Conservation (phyloP, 2,888 invertebrate species). For the Agrotis clavis region DNA sequence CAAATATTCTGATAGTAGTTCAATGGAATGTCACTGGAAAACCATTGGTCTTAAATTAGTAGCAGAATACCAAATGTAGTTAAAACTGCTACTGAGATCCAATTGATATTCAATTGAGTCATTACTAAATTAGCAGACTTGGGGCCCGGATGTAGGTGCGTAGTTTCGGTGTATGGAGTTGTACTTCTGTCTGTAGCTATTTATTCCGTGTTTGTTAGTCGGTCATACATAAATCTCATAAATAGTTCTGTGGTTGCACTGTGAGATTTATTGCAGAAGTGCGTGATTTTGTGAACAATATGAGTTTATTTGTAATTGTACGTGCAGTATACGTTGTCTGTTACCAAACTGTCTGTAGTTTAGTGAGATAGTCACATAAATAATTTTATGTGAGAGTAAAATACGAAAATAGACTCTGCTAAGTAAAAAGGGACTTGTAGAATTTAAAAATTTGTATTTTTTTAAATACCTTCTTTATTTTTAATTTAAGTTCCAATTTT, state of each 20-base stretch:
- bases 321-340: not conserved
- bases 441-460: no score
- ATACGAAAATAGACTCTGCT: not conserved
- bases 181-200: not conserved
- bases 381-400: not conserved
- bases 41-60: no score
- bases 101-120: no score
- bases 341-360: conserved; percentile 14
- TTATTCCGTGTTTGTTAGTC: not conserved
- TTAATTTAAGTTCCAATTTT: no score
- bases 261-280: conserved; percentile 28
- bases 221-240: conserved; percentile 32
- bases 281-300: conserved; percentile 31
- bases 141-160: not conserved
- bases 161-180: not conserved
- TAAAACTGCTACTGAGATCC: no score
- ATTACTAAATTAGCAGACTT: no score
- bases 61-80: no score
- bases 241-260: conserved; percentile 13
- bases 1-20: no score
- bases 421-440: no score
- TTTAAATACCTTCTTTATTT: no score
- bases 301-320: conserved; percentile 6
- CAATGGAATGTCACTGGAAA: no score
- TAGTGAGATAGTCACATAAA: no score